Percentiles rank a stretch among this genome's conserved stretches.
Evolutionary conservation across 2,797 vertebrate genomes (phyloP).

Genomic region (Coilia nasus): DNA sequence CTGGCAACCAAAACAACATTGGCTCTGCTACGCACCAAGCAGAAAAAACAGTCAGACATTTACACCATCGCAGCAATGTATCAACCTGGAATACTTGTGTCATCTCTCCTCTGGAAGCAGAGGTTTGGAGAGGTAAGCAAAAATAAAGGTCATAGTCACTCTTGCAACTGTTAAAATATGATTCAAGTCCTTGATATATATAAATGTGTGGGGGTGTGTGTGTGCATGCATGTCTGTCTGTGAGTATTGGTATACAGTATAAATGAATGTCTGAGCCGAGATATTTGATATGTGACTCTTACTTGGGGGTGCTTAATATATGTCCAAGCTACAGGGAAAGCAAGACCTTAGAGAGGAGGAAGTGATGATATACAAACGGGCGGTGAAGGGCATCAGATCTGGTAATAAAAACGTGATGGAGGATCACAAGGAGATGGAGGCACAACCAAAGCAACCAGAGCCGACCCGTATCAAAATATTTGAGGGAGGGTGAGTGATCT

Average conservation of each 20-base stretch:
- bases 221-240: too few relatives aligned
- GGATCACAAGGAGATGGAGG: slow-evolving; percentile 91
- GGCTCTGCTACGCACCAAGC: slow-evolving; percentile 91
- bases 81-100: slow-evolving; percentile 91
- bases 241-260: background rate
- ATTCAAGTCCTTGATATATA: background rate
- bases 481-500: slow-evolving; percentile 92
- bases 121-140: slow-evolving; percentile 87
- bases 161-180: background rate
- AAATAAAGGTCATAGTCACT: background rate
- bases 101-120: slow-evolving; percentile 89
- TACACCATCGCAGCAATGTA: slow-evolving; percentile 93
- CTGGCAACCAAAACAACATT: slow-evolving; percentile 88
- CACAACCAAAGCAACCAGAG: slow-evolving; percentile 83
- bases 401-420: slow-evolving; percentile 92
- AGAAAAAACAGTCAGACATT: slow-evolving; percentile 83
- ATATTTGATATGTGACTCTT: slow-evolving; percentile 6
- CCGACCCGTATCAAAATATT: slow-evolving; percentile 98
- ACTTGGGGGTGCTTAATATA: background rate
- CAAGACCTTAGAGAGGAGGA: slow-evolving; percentile 89
- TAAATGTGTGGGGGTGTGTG: background rate
- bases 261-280: background rate
- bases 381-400: slow-evolving; percentile 85
- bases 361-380: slow-evolving; percentile 85
- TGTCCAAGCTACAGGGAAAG: slow-evolving; percentile 81